Base-by-base conservation (phyloP, 1,140 invertebrate genomes). In the Monochamus saltuarius region DNA sequence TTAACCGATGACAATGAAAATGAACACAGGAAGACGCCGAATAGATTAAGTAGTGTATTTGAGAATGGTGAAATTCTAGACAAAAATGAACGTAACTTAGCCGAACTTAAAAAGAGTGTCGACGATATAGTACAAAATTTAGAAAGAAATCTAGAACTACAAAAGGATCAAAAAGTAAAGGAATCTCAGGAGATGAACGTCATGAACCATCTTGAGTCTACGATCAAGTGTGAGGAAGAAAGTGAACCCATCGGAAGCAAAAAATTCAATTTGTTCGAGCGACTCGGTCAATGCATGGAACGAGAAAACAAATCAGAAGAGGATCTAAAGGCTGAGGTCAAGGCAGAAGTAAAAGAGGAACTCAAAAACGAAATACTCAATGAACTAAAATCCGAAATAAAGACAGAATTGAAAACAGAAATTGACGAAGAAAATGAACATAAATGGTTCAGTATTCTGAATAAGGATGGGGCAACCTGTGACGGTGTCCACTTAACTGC, bases 401-500 rank as follows among this genome's bases (percentile, higher is more conserved):
- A 73, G 69, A 66, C 66, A 0, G 79, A 82, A 47, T 73, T 65
- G 7, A 78, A 78, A 43, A 73, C 68, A n/a, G 76, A 79, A 55
- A 70, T 74, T 1, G 82, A 80, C 14, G 78, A 82, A 36, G 81
- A 72, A 17, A 38, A 53, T 13, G 73, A 75, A 52, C 62, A 65
- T 35, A 81, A 82, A 43, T 86, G 84, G 84, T 88, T 88, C 66
- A 86, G 81, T 67, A 80, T 88, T 52, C 71, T 87, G 45, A 82
- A 84, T 13, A 78, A 81, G 64, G 81, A 84, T 56, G 79, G 65
- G n/a, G 46, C 47, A 9, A 69, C 84, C 7, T 88, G 86, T 78
- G 84, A 86, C 46, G 73, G 69, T 38, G 62, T 76, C 37, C 57
- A 73, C 58, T 55, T 75, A 37, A 74, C 73, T 8, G 63, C 72